Evolutionary conservation across 2,113 vertebrate species (phyloP).

Genomic region (Pluvialis apricaria): DNA sequence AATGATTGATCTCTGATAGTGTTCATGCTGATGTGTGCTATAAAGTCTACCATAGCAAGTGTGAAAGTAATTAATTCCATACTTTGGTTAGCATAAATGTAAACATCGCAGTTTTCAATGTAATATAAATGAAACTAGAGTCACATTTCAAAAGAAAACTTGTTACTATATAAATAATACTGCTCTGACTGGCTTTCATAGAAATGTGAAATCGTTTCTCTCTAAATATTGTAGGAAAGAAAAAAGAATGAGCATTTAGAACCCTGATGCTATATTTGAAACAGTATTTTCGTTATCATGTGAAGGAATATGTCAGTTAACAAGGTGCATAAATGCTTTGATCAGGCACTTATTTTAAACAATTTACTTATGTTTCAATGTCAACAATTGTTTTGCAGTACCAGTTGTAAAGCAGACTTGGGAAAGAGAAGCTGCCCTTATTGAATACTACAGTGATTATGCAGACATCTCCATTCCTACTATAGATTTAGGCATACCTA

Average conservation of each 20-base stretch:
- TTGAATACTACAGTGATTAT: conserved; percentile 94
- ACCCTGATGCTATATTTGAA: not conserved
- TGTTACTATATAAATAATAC: not conserved
- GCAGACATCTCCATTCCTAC: conserved; percentile 89
- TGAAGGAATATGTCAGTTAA: not conserved
- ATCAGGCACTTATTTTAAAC: not conserved
- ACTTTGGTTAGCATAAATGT: not conserved
- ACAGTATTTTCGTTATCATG: not conserved
- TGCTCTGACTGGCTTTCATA: not conserved
- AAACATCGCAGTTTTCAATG: not conserved
- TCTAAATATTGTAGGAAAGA: not conserved
- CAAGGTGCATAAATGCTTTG: not conserved
- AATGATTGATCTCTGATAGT: not conserved
- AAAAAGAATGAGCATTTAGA: not conserved
- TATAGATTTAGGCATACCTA: conserved; percentile 88
- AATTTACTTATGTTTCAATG: not conserved
- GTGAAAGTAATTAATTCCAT: not conserved
- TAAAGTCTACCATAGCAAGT: not conserved
- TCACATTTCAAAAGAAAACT: not conserved
- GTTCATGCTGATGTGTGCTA: not conserved
- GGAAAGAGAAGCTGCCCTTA: conserved; percentile 82
- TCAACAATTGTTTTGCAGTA: conserved; percentile 72
- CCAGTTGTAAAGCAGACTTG: conserved; percentile 96
- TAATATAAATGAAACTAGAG: not conserved
- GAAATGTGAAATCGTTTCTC: not conserved